phyloP scores from a whole-genome alignment of 92 coral and sea anemone species.

The Plumapathes pennacea region DNA sequence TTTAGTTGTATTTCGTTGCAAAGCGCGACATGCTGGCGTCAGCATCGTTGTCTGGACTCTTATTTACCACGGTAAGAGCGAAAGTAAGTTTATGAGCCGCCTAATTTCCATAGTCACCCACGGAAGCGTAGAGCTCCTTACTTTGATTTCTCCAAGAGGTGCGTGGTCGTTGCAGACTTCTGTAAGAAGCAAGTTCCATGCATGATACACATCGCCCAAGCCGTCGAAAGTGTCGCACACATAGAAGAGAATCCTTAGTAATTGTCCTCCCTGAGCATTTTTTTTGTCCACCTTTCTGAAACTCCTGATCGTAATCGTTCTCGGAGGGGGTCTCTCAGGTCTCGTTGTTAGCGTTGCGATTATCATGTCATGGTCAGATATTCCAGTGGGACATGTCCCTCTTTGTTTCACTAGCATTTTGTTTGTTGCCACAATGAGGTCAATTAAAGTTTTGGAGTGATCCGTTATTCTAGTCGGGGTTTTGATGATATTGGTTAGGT shows the following conservation, averaged over 20 bases:
- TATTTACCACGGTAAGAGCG: no score
- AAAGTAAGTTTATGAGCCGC: no score
- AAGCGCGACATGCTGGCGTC: no score
- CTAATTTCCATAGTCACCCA: no score
- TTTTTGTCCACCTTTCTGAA: background rate
- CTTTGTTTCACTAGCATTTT: conserved; percentile 17
- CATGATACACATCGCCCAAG: conserved; percentile 1
- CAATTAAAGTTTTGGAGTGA: conserved; percentile 14
- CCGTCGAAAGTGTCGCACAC: conserved; percentile 15
- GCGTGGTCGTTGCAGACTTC: conserved; percentile 4
- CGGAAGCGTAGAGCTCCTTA: no score
- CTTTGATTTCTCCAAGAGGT: no score
- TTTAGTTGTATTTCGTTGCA: no score
- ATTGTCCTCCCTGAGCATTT: conserved; percentile 2
- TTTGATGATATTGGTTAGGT: conserved; percentile 4
- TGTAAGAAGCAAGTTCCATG: conserved; percentile 17
- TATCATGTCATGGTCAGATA: conserved; percentile 18
- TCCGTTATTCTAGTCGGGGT: conserved; percentile 7
- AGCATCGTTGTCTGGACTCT: no score
- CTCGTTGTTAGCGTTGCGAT: conserved; percentile 8
- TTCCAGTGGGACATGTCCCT: conserved; percentile 8
- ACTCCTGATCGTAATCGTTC: conserved; percentile 12
- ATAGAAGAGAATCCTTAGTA: conserved; percentile 1
- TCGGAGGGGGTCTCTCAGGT: conserved; percentile 10
- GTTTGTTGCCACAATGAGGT: conserved; percentile 19